Conservation (phyloP, 1,140 invertebrate genomes). For the Cotesia glomerata region DNA sequence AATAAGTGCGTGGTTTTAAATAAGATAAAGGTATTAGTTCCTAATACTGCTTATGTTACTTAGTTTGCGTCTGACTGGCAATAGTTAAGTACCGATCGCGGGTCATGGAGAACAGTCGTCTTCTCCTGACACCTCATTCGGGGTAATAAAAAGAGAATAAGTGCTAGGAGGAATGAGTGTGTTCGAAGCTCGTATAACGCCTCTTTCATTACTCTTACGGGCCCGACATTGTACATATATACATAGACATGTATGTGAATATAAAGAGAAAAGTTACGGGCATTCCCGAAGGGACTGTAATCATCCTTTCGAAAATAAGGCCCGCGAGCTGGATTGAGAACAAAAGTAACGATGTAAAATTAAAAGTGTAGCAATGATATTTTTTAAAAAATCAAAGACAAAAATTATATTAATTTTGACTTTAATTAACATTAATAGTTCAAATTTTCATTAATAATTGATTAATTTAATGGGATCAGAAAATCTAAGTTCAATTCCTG, state of each 20-base stretch:
- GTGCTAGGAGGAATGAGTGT: not conserved
- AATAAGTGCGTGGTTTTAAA: too few relatives aligned
- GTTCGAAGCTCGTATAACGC: conserved; percentile 1
- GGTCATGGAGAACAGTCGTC: not conserved
- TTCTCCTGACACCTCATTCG: conserved; percentile 19
- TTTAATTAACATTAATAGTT: too few relatives aligned
- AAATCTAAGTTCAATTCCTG: too few relatives aligned
- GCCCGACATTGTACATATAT: not conserved
- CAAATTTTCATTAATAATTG: too few relatives aligned
- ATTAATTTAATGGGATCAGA: too few relatives aligned
- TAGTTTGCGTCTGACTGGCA: not conserved
- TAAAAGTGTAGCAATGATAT: too few relatives aligned
- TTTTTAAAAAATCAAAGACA: too few relatives aligned
- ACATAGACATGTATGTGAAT: too few relatives aligned
- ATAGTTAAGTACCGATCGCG: not conserved
- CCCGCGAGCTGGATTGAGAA: not conserved
- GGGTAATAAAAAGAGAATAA: conserved; percentile 25
- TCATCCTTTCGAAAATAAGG: conserved; percentile 15
- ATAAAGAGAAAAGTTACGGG: not conserved
- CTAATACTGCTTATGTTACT: not conserved
- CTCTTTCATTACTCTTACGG: not conserved
- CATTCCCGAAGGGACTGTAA: conserved; percentile 23
- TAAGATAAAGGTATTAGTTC: too few relatives aligned
- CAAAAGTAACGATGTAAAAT: too few relatives aligned
- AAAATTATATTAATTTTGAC: too few relatives aligned